Percentiles rank a stretch among this genome's conserved stretches.
Conservation (phyloP, 35 echinoderm and acorn worm species). For the Lytechinus pictus region DNA sequence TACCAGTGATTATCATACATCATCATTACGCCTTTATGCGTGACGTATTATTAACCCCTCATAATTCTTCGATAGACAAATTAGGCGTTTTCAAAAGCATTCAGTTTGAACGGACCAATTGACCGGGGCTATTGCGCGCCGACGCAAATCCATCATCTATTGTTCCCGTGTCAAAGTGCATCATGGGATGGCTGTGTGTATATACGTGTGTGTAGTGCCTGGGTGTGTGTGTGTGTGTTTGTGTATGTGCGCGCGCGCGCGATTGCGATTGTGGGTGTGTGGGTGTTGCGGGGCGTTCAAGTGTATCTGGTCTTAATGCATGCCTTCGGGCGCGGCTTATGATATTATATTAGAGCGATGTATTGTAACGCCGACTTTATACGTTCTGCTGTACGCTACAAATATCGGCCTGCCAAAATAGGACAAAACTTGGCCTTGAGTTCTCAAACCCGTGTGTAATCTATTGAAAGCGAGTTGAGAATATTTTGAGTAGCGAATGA, state of each 20-base stretch:
- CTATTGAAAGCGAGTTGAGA: slow-evolving; percentile 12
- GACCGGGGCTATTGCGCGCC: slow-evolving; percentile 12
- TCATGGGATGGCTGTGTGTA: slow-evolving; percentile 26
- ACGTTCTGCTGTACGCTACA: background rate
- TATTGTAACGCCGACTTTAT: background rate
- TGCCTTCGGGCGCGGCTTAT: background rate
- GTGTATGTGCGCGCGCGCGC: background rate
- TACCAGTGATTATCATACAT: background rate
- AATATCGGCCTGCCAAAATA: slow-evolving; percentile 10
- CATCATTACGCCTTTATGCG: slow-evolving; percentile 28
- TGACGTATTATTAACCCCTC: background rate
- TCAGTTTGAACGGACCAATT: slow-evolving; percentile 38
- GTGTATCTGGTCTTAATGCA: background rate
- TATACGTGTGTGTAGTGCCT: background rate
- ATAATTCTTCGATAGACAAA: slow-evolving; percentile 43
- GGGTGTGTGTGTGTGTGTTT: background rate
- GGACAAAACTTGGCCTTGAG: background rate
- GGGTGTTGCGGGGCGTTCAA: slow-evolving; percentile 10
- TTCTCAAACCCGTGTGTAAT: slow-evolving; percentile 1
- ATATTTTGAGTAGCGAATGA: slow-evolving; percentile 14
- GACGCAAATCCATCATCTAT: slow-evolving; percentile 36
- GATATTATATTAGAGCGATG: background rate
- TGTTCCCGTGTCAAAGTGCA: slow-evolving; percentile 30
- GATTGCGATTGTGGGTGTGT: slow-evolving; percentile 7
- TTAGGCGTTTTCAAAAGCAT: slow-evolving; percentile 46